Conservation (phyloP, 2,113 vertebrate species). For the Atherinomorus stipes region DNA sequence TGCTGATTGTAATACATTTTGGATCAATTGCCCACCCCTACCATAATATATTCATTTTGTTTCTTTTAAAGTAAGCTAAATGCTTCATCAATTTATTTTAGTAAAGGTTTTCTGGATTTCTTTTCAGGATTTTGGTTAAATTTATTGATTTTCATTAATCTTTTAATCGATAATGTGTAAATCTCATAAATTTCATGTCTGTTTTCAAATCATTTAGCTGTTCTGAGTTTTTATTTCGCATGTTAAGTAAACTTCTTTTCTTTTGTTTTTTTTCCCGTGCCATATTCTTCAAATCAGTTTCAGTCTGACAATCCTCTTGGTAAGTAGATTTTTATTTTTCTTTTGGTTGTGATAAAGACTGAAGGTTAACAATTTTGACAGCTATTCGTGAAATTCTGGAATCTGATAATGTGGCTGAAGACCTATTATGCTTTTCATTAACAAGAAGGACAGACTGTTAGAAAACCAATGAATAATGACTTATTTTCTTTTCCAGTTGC, state of each 20-base stretch:
- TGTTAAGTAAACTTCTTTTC: not conserved
- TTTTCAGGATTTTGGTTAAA: not conserved
- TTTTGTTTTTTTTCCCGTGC: not conserved
- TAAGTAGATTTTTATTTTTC: not conserved
- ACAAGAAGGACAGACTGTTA: too few relatives aligned
- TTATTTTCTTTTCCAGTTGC: not conserved
- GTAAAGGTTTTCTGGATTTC: too few relatives aligned
- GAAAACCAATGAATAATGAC: too few relatives aligned
- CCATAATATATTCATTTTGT: too few relatives aligned
- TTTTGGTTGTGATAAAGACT: not conserved
- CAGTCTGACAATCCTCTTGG: not conserved
- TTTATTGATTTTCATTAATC: not conserved
- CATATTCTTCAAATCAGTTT: not conserved
- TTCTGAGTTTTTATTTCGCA: not conserved
- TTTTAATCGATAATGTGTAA: not conserved
- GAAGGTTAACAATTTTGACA: not conserved
- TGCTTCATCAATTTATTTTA: too few relatives aligned
- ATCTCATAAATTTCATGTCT: not conserved
- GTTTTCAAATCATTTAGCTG: not conserved
- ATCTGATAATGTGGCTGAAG: not conserved
- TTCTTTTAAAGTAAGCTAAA: too few relatives aligned
- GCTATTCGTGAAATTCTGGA: not conserved
- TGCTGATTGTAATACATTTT: too few relatives aligned
- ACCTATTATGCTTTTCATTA: too few relatives aligned
- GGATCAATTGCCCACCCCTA: too few relatives aligned